Conservation (phyloP, 2,888 invertebrate genomes). For the Serripes groenlandicus region DNA sequence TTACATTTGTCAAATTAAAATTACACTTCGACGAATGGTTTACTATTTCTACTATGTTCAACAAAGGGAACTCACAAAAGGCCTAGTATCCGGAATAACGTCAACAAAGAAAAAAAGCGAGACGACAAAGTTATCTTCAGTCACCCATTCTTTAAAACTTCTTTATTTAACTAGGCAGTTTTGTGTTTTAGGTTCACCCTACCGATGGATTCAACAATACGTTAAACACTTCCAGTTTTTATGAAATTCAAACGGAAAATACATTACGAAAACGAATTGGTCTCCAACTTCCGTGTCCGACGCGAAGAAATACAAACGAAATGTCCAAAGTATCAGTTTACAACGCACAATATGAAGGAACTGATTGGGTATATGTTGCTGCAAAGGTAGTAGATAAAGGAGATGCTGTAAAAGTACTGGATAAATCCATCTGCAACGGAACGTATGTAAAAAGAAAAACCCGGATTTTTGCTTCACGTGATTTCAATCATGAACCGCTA, state of each 20-base stretch:
- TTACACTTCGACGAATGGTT: too few relatives aligned
- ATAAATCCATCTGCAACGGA: background rate
- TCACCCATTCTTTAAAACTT: too few relatives aligned
- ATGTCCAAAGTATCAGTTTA: background rate
- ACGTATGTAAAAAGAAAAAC: constrained; percentile 31
- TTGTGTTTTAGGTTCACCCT: constrained; percentile 22
- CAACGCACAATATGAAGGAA: background rate
- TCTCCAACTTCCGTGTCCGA: background rate
- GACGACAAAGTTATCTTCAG: too few relatives aligned
- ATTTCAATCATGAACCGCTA: too few relatives aligned
- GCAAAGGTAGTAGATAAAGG: background rate
- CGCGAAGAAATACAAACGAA: background rate
- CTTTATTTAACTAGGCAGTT: too few relatives aligned
- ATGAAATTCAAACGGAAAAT: constrained; percentile 1
- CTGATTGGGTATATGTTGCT: background rate
- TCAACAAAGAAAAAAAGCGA: too few relatives aligned
- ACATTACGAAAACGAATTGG: background rate
- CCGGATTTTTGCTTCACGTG: too few relatives aligned
- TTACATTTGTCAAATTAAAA: too few relatives aligned
- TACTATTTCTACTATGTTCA: too few relatives aligned
- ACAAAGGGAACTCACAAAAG: too few relatives aligned
- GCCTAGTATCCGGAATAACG: too few relatives aligned
- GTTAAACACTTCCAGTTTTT: constrained; percentile 26
- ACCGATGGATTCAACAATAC: background rate
- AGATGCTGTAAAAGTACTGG: background rate